Evolutionary conservation across 1,140 invertebrate genomes (phyloP).

Genomic region (Wiebesia pumilae): DNA sequence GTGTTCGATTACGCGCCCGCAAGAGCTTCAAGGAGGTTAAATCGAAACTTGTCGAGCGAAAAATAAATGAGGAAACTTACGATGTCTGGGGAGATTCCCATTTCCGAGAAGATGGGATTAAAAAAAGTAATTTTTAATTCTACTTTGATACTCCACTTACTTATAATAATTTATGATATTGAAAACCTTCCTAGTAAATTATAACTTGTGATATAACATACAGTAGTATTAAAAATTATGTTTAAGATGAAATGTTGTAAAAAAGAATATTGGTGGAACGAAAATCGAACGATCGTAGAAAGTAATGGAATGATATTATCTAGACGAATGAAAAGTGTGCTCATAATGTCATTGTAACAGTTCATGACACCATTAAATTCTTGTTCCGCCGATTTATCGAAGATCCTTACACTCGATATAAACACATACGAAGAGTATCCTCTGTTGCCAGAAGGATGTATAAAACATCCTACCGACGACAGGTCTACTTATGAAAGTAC

Average conservation of each 20-base stretch:
- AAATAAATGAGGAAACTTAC: too few species aligned
- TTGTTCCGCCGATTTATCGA: neutral
- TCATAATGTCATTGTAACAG: neutral
- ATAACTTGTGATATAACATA: neutral
- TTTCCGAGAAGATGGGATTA: too few species aligned
- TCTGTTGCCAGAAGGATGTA: neutral
- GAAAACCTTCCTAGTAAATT: neutral
- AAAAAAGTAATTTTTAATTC: too few species aligned
- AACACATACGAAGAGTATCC: neutral
- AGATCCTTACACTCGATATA: neutral
- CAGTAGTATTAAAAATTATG: neutral
- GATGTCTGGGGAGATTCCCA: too few species aligned
- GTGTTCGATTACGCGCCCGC: too few species aligned
- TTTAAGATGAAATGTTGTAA: neutral
- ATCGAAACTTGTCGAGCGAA: too few species aligned
- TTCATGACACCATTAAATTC: neutral
- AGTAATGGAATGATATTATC: neutral
- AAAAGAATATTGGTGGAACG: too few species aligned
- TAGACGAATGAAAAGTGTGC: neutral
- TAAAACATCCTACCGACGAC: neutral
- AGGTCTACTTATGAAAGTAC: slow-evolving; percentile 4
- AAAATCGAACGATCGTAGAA: neutral
- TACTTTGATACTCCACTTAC: too few species aligned
- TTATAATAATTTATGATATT: too few species aligned
- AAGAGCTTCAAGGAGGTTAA: too few species aligned